Percentiles rank a stretch among this genome's conserved stretches.
Conservation (phyloP, 2,888 invertebrate genomes). For the Idaea straminata region DNA sequence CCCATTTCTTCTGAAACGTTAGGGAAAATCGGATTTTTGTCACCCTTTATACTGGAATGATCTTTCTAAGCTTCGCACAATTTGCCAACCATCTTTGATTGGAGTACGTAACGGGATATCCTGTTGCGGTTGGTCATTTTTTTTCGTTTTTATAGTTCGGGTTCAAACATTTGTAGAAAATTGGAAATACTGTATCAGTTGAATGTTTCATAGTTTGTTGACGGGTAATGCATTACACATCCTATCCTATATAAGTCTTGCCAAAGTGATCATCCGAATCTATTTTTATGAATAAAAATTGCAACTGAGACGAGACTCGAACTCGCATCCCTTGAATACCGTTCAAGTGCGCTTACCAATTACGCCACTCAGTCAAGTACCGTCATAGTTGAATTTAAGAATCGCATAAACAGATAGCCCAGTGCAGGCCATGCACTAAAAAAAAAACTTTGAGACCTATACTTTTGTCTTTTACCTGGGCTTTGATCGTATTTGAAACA, state of each 20-base stretch:
- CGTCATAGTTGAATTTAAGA: no score
- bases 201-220: constrained; percentile 2
- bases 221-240: no score
- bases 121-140: constrained; percentile 54
- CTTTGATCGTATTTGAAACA: constrained; percentile 9
- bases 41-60: constrained; percentile 62
- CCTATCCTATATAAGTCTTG: no score
- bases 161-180: neutral
- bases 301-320: no score
- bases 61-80: constrained; percentile 62
- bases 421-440: no score
- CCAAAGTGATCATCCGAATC: no score
- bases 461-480: neutral
- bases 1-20: constrained; percentile 45
- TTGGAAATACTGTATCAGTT: neutral
- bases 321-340: no score
- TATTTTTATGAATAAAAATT: no score
- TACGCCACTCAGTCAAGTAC: no score
- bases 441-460: no score
- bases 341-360: no score
- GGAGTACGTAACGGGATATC: constrained; percentile 67
- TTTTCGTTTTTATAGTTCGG: constrained; percentile 45
- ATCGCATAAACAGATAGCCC: no score
- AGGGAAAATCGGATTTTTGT: constrained; percentile 68
- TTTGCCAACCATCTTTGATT: constrained; percentile 69